These are phyloP conservation scores for Leistus spinibarbis DNA, from an alignment of 2,888 invertebrate species.

Conservation along the genomic window DNA sequence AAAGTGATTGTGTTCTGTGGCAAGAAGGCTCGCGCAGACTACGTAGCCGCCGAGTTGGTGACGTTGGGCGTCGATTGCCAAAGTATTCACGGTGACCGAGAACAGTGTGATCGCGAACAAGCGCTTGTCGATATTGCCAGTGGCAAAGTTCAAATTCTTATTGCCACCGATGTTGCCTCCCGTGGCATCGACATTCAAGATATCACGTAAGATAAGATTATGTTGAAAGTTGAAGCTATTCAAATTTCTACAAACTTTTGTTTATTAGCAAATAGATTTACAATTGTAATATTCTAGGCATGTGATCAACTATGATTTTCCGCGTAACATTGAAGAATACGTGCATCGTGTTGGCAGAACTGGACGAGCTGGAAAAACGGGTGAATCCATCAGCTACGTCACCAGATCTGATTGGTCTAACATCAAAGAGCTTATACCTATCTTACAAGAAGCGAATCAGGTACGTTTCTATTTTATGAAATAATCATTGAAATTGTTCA, in stretches of 20 bases:
- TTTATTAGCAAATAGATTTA: not conserved
- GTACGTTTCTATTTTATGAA: conserved; percentile 46
- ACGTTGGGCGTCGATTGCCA: conserved; percentile 73
- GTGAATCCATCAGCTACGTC: conserved; percentile 82
- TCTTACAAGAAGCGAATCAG: conserved; percentile 85
- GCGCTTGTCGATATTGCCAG: conserved; percentile 83
- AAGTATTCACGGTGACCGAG: conserved; percentile 89
- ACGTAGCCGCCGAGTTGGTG: conserved; percentile 79
- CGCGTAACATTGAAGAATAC: conserved; percentile 93
- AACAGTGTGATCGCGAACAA: conserved; percentile 77
- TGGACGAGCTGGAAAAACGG: conserved; percentile 87
- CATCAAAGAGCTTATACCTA: conserved; percentile 80
- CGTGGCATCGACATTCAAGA: conserved; percentile 92
- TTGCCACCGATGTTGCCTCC: conserved; percentile 95
- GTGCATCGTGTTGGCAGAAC: conserved; percentile 96
- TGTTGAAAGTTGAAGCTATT: not conserved
- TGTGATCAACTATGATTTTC: conserved; percentile 93
- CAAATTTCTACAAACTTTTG: no score
- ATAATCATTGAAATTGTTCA: not conserved
- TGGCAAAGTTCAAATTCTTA: conserved; percentile 79
- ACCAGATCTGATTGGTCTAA: conserved; percentile 82
- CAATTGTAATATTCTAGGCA: conserved; percentile 61
- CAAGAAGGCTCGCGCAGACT: conserved; percentile 82
- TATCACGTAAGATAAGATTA: conserved; percentile 66
- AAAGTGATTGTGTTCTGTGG: conserved; percentile 93